Evolutionary conservation across 2,888 invertebrate species (phyloP), one percentile per base, ranked within the genome.

Genomic region (Tethea ocularis): DNA sequence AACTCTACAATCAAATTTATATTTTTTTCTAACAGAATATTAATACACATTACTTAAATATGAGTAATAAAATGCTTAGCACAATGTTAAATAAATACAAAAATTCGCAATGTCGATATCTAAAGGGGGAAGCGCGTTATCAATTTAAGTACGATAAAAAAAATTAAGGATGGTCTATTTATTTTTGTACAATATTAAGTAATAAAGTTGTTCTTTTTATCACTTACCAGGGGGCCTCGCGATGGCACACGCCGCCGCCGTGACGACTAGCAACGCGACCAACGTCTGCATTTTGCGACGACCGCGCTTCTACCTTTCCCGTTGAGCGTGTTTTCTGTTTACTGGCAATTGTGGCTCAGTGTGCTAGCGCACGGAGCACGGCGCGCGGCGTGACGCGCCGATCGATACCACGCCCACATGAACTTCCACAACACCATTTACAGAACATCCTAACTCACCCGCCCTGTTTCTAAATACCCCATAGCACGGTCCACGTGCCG

Each of bases 371-470:
- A 82, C 77, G 69, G 63, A 61, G 71, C 78, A 81, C 77, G 69
- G 63, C 61, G 71, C 79, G 46, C 20, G 46, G 41, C 46, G 46
- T 46, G 46, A 46, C 78, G 89, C 89, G 85, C 78, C 87, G 89
- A 91, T 91, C 91, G 90, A 91, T 91, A 91, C 71, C 79, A 82
- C 90, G 85, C 91, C 91, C 89, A 91, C 89, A 89, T 88, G 70
- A 77, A 83, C 81, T 36, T 77, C 72, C 70, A 67, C 66, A 62
- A n/a, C 64, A 59, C 60, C 62, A 57, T 58, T 59, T 56, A 66
- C 68, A 63, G 71, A 75, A 78, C 58, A 68, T 61, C 75, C 56
- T 71, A 74, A 72, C 74, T 68, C 63, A 61, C 61, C 56, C 62
- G 58, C 29, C 57, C 52, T 33, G 15, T 13, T 2, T n/a, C 41